Evolutionary conservation across 1,140 invertebrate genomes (phyloP).

Genomic region (roundworm (Caenorhabditis elegans)): WBcel235 BX284606.5:17449001-17449500

Average conservation of each 20-base stretch:
- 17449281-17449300: neutral
- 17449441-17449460: constrained; percentile 39
- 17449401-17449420: constrained; percentile 38
- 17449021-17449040: constrained; percentile 36
- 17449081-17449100: too few species aligned
- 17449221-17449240: constrained; percentile 21
- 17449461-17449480: constrained; percentile 28
- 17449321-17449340: too few species aligned
- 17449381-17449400: neutral
- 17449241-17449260: neutral
- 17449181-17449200: constrained; percentile 10
- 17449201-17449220: constrained; percentile 29
- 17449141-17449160: neutral
- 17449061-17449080: too few species aligned
- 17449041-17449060: too few species aligned
- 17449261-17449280: constrained; percentile 5
- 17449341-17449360: constrained; percentile 6
- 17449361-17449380: constrained; percentile 4
- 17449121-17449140: neutral
- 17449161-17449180: constrained; percentile 21
- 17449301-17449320: too few species aligned
- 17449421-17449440: constrained; percentile 23
- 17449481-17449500: constrained; percentile 33
- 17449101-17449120: too few species aligned
- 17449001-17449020: constrained; percentile 37